phyloP scores from a whole-genome alignment of 2,113 vertebrate species.

The Amazona guildingii region DNA sequence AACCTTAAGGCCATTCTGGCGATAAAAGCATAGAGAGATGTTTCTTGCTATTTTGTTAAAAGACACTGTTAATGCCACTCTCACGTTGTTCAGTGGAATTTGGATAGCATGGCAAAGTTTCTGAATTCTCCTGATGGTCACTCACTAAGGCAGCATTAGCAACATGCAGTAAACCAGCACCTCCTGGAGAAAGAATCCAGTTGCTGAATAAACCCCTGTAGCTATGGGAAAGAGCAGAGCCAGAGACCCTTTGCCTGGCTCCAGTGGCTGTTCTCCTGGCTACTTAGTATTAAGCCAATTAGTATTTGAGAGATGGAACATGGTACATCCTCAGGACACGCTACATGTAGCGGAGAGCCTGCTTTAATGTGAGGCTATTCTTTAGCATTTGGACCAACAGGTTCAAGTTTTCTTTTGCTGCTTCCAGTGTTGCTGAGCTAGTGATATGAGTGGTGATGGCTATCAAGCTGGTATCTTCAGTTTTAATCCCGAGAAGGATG shows the following conservation, averaged over 20 bases:
- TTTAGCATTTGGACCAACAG: not conserved
- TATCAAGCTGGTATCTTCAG: not conserved
- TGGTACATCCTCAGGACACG: not conserved
- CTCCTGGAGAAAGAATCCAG: not conserved
- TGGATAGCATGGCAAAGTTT: not conserved
- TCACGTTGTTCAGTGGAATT: not conserved
- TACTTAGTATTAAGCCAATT: not conserved
- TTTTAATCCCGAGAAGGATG: not conserved
- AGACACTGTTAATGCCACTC: not conserved
- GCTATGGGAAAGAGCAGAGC: not conserved
- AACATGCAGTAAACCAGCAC: rapidly evolving
- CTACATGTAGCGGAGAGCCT: rapidly evolving
- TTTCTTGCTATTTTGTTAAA: not conserved
- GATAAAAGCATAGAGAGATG: not conserved
- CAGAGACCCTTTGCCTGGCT: not conserved
- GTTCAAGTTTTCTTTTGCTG: not conserved
- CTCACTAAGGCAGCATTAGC: not conserved
- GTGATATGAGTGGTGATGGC: too few relatives aligned
- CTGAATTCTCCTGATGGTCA: rapidly evolving
- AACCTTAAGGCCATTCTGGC: not conserved
- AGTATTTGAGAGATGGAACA: not conserved
- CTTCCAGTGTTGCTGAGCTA: too few relatives aligned
- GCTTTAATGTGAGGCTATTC: not conserved
- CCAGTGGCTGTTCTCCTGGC: not conserved
- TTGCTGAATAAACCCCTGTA: not conserved